These are phyloP conservation scores for Bettongia penicillata DNA, from an alignment of 2,113 vertebrate species.

Conservation along the genomic window DNA sequence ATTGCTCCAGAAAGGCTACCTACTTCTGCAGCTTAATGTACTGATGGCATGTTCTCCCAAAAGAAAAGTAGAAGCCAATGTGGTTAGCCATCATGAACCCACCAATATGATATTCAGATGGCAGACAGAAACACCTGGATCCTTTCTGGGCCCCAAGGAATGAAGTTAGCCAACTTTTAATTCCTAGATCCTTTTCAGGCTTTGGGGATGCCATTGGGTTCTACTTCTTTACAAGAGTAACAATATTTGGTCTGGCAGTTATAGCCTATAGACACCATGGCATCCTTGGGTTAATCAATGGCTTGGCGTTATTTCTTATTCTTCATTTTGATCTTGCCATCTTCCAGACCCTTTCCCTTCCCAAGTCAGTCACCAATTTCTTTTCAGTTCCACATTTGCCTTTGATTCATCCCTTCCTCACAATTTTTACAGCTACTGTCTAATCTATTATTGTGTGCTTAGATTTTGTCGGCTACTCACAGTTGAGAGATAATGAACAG, in stretches of 20 bases:
- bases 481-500: neutral
- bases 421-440: neutral
- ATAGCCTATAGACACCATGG: constrained; percentile 97
- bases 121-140: constrained; percentile 97
- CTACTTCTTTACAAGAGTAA: constrained; percentile 98
- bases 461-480: neutral
- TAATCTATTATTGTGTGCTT: neutral
- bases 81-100: constrained; percentile 99
- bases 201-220: constrained; percentile 98
- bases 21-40: constrained; percentile 97
- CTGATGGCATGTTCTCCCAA: constrained; percentile 95
- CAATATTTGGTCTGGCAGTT: constrained; percentile 98
- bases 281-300: constrained; percentile 93
- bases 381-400: neutral
- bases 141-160: constrained; percentile 97
- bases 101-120: constrained; percentile 94
- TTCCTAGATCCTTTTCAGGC: constrained; percentile 95
- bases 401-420: neutral
- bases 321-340: neutral
- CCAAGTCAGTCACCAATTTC: neutral
- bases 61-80: constrained; percentile 98
- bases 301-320: neutral
- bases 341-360: neutral
- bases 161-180: constrained; percentile 96
- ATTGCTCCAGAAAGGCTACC: constrained; percentile 97